Percentiles rank a stretch among this genome's conserved stretches.
These are phyloP conservation scores for Raja brachyura DNA, from an alignment of 2,113 vertebrate genomes.

Conservation along the genomic window DNA sequence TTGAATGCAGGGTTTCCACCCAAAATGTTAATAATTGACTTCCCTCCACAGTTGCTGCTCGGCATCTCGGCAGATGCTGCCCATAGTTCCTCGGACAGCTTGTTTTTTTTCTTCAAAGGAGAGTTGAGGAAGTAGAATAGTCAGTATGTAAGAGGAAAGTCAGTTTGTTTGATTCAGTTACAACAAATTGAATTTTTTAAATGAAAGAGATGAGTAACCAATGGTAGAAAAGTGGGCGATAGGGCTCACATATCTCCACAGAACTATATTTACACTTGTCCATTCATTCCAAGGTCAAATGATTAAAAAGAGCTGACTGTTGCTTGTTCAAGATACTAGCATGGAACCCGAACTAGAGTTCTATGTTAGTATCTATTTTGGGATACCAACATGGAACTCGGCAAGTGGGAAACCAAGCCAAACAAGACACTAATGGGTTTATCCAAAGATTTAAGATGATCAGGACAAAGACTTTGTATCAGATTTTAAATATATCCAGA, in stretches of 20 bases:
- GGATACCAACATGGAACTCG: not conserved
- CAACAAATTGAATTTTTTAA: not conserved
- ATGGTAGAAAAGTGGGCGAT: not conserved
- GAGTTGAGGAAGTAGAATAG: not conserved
- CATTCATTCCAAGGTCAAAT: not conserved
- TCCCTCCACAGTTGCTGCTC: too few species aligned
- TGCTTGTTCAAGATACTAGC: not conserved
- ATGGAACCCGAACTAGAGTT: not conserved
- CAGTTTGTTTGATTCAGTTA: not conserved
- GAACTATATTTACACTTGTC: not conserved
- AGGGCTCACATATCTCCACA: not conserved
- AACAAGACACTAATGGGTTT: not conserved
- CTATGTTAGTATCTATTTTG: not conserved
- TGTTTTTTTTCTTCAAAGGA: too few species aligned
- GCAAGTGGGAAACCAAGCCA: not conserved
- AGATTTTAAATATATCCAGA: not conserved
- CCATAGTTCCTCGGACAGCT: too few species aligned
- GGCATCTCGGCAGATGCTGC: too few species aligned
- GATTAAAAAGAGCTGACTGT: not conserved
- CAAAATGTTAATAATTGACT: too few species aligned
- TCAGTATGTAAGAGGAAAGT: not conserved
- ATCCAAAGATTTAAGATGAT: not conserved
- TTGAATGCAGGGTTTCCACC: too few species aligned
- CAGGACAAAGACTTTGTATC: not conserved
- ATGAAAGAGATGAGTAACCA: not conserved